These are phyloP conservation scores for Heliconius eleuchia DNA, from an alignment of 1,140 invertebrate genomes.

Conservation along the genomic window DNA sequence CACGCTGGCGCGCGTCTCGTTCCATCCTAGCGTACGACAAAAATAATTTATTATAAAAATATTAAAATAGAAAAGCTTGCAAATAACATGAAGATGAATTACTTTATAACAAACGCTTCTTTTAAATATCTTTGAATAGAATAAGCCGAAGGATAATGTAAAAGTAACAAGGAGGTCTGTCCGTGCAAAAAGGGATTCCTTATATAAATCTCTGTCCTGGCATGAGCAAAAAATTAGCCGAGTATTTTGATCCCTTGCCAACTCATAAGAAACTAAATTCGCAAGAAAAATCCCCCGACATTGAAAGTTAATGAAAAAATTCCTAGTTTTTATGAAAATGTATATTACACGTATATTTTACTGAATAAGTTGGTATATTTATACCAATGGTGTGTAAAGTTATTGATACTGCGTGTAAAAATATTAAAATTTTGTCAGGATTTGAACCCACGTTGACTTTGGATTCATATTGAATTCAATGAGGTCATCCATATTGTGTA, in stretches of 20 bases:
- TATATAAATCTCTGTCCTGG: slow-evolving; percentile 21
- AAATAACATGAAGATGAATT: no score
- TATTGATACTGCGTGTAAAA: background rate
- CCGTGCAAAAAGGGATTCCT: background rate
- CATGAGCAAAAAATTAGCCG: slow-evolving; percentile 23
- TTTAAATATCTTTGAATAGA: no score
- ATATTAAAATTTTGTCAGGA: no score
- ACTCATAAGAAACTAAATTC: slow-evolving; percentile 34
- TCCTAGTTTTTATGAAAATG: slow-evolving; percentile 32
- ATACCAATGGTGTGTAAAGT: background rate
- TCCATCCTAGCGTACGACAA: no score
- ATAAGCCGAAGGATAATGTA: background rate
- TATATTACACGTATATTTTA: slow-evolving; percentile 17
- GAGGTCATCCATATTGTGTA: no score
- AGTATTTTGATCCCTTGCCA: slow-evolving; percentile 34
- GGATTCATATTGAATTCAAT: no score
- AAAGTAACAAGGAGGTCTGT: slow-evolving; percentile 6
- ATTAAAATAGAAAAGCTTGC: no score
- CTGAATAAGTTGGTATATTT: background rate
- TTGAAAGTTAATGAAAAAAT: slow-evolving; percentile 36
- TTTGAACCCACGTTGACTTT: no score
- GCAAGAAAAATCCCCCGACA: slow-evolving; percentile 22
- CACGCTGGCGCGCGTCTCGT: no score
- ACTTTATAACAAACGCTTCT: no score
- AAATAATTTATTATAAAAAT: no score